These are phyloP conservation scores for Lethenteron reissneri DNA, from an alignment of 2,113 vertebrate genomes.

Conservation along the genomic window DNA sequence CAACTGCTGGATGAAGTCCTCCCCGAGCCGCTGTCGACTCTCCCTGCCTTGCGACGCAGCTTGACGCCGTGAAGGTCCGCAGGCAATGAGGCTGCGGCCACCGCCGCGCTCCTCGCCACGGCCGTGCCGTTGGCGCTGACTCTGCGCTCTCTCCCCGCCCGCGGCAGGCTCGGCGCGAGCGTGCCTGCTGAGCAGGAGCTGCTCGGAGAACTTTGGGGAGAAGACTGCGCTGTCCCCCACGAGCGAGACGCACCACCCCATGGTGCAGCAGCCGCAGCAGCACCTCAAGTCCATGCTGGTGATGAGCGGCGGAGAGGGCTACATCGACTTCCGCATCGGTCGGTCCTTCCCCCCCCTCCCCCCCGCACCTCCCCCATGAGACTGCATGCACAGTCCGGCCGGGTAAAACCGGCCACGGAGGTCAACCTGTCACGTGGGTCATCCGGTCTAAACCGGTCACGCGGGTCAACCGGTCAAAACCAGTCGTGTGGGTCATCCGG, in stretches of 20 bases:
- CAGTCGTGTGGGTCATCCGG: neutral
- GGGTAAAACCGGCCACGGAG: neutral
- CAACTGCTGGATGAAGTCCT: too few species aligned
- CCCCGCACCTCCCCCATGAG: neutral
- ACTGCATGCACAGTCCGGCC: too few species aligned
- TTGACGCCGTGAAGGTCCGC: too few species aligned
- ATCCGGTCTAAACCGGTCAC: neutral
- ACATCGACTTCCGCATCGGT: slow-evolving; percentile 97
- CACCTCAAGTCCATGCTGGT: slow-evolving; percentile 65
- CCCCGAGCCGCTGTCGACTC: too few species aligned
- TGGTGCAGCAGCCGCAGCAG: neutral
- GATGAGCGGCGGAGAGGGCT: slow-evolving; percentile 83
- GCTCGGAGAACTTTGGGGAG: neutral
- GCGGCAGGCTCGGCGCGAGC: neutral
- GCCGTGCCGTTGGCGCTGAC: too few species aligned
- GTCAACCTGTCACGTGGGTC: too few species aligned
- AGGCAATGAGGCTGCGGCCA: too few species aligned
- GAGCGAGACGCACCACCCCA: too few species aligned
- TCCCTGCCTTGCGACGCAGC: too few species aligned
- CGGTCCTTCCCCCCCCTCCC: slow-evolving; percentile 14
- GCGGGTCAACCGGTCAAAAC: too few species aligned
- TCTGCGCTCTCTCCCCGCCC: neutral
- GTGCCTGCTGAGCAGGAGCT: neutral
- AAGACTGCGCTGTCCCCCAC: neutral
- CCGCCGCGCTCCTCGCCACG: too few species aligned